Conservation (phyloP, 2,888 invertebrate species). For the Polydrusus pterygomalis region DNA sequence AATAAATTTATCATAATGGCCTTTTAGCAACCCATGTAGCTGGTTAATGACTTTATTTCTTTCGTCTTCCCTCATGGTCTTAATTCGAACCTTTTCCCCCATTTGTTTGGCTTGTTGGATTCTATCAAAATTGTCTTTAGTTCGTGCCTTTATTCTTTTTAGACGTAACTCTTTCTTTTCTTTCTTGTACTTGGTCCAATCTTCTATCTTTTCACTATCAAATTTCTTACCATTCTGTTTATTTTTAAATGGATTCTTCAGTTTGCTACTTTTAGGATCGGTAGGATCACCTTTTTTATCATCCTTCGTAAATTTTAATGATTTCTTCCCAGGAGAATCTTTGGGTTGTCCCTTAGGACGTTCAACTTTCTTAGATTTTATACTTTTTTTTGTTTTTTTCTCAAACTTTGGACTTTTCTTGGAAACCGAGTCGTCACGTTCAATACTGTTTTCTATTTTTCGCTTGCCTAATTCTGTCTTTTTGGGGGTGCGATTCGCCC, state of each 20-base stretch:
- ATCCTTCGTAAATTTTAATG: conserved; percentile 52
- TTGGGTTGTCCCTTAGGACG: neutral
- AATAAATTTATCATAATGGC: conserved; percentile 81
- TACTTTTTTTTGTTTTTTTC: neutral
- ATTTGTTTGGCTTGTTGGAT: conserved; percentile 76
- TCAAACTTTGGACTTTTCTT: conserved; percentile 14
- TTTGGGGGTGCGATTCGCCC: neutral
- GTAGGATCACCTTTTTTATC: conserved; percentile 51
- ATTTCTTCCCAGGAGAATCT: conserved; percentile 2
- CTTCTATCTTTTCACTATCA: conserved; percentile 70
- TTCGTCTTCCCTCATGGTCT: conserved; percentile 73
- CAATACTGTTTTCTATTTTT: conserved; percentile 18
- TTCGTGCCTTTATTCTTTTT: conserved; percentile 78
- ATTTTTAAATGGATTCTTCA: conserved; percentile 51
- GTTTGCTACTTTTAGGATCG: conserved; percentile 54
- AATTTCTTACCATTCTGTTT: conserved; percentile 24
- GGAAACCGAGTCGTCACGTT: neutral
- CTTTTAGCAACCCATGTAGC: conserved; percentile 78
- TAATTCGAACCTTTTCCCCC: conserved; percentile 75
- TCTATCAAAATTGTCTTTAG: conserved; percentile 72
- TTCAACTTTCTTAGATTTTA: conserved; percentile 12
- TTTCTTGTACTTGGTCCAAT: conserved; percentile 85
- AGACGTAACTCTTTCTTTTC: conserved; percentile 82
- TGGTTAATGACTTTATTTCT: conserved; percentile 77
- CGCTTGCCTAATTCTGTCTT: conserved; percentile 27